Evolutionary conservation across 2,113 vertebrate species (phyloP).

Genomic region (Nipponia nippon): DNA sequence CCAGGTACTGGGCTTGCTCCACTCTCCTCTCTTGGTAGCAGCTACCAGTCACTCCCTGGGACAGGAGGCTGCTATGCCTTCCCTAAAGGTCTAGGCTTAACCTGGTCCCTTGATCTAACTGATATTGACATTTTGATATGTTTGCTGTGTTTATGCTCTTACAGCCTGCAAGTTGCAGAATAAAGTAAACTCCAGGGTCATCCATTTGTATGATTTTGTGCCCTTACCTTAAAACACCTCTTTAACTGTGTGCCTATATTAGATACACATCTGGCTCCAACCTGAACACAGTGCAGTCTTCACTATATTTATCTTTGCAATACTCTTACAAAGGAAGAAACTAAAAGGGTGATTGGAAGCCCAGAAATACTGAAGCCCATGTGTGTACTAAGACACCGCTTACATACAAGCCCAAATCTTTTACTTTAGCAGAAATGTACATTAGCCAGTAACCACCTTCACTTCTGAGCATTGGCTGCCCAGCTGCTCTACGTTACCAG

Average conservation of each 20-base stretch:
- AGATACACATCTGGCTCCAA: background rate
- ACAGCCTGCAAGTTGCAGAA: background rate
- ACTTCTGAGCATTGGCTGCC: background rate
- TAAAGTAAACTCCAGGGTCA: background rate
- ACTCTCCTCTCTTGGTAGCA: background rate
- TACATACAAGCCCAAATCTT: background rate
- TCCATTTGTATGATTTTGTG: background rate
- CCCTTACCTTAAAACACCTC: background rate
- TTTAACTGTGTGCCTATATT: background rate
- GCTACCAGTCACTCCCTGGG: background rate
- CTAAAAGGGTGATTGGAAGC: background rate
- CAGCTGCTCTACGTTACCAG: background rate
- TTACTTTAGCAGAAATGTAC: background rate
- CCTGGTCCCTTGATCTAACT: background rate
- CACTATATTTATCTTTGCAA: background rate
- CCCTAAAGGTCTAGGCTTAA: background rate
- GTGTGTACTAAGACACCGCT: background rate
- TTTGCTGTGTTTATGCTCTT: background rate
- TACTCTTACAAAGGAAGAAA: background rate
- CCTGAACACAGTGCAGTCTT: background rate
- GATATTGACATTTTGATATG: background rate
- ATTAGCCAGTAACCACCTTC: background rate
- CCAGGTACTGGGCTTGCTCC: accelerated
- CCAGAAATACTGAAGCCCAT: background rate
- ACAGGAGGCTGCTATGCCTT: background rate